These are phyloP conservation scores for Rhopalosiphum maidis DNA, from an alignment of 1,140 invertebrate genomes.

Conservation along the genomic window DNA sequence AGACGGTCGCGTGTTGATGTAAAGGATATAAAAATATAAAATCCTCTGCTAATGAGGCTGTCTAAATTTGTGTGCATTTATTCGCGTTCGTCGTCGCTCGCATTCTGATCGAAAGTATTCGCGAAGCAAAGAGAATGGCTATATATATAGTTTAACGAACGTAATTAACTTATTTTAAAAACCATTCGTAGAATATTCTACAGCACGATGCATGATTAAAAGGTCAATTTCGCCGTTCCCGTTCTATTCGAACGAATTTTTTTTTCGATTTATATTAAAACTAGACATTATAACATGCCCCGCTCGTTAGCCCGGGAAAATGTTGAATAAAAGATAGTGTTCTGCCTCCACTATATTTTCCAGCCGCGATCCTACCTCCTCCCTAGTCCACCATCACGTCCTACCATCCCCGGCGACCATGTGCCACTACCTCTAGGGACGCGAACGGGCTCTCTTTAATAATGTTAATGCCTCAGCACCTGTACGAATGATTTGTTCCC, in stretches of 20 bases:
- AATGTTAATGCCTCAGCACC: slow-evolving; percentile 50
- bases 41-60: neutral
- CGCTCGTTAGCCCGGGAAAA: slow-evolving; percentile 33
- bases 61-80: slow-evolving; percentile 18
- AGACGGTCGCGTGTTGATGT: neutral
- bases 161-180: slow-evolving; percentile 27
- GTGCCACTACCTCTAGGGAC: neutral
- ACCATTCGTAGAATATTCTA: slow-evolving; percentile 31
- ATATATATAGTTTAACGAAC: neutral
- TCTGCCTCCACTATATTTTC: slow-evolving; percentile 17
- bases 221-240: neutral
- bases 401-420: neutral
- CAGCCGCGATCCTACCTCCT: neutral
- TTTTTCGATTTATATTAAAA: slow-evolving; percentile 50
- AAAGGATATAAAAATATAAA: neutral
- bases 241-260: neutral
- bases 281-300: slow-evolving; percentile 20
- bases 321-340: slow-evolving; percentile 52
- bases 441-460: slow-evolving; percentile 13
- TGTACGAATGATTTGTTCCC: slow-evolving; percentile 51
- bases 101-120: neutral
- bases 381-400: neutral
- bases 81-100: neutral
- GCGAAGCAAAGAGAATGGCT: neutral
- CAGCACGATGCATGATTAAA: neutral